A percentile compares a stretch with the other conserved stretches of the same genome.
Conservation (phyloP, 2,888 invertebrate species). For the Agonopterix arenella region DNA sequence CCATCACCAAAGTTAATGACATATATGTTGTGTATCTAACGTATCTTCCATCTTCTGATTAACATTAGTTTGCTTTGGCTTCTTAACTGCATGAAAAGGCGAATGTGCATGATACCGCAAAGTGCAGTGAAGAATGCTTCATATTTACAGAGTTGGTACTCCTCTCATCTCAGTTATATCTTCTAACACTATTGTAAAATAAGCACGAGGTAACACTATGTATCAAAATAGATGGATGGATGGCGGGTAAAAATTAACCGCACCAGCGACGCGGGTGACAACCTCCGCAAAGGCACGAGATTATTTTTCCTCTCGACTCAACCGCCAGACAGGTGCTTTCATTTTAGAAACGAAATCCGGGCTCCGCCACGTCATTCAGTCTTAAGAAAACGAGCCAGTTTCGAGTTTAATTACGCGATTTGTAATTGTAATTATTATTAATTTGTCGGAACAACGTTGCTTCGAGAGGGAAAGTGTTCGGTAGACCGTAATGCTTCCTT, state of each 20-base stretch:
- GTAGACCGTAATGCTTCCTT: constrained; percentile 53
- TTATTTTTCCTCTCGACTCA: constrained; percentile 25
- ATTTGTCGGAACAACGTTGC: constrained; percentile 31
- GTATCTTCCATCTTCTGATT: constrained; percentile 3
- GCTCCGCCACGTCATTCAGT: constrained; percentile 29
- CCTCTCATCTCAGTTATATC: too few relatives aligned
- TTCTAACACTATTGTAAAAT: constrained; percentile 7
- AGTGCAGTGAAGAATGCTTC: too few relatives aligned
- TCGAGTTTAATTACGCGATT: constrained; percentile 27
- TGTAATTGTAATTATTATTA: constrained; percentile 32
- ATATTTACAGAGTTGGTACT: too few relatives aligned
- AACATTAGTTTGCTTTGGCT: constrained; percentile 18
- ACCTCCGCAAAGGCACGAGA: constrained; percentile 19
- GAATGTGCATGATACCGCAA: constrained; percentile 1
- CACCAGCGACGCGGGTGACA: constrained; percentile 9
- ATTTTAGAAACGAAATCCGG: constrained; percentile 42
- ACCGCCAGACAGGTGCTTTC: constrained; percentile 41
- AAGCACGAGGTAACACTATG: not conserved
- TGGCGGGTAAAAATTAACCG: constrained; percentile 10
- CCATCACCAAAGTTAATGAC: too few relatives aligned
- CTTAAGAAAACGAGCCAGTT: constrained; percentile 34
- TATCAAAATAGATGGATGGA: constrained; percentile 11
- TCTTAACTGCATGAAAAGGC: constrained; percentile 19
- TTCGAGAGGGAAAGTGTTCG: constrained; percentile 65
- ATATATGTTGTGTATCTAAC: not conserved